Evolutionary conservation across 2,113 vertebrate species (phyloP), one percentile per base, ranked within the genome.

Genomic region (Takifugu bimaculatus): DNA sequence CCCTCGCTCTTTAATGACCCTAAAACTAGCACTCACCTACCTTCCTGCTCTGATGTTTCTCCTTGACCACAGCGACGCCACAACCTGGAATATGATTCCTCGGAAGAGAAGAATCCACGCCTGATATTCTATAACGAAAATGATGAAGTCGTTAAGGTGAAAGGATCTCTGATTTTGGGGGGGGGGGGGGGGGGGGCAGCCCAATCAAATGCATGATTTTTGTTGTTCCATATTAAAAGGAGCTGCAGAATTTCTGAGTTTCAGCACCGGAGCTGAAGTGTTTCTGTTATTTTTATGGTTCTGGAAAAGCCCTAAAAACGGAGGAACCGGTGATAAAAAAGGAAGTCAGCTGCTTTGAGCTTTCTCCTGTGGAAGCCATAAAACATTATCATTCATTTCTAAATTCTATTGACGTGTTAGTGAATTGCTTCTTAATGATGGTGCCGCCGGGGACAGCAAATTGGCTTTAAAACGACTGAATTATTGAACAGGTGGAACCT

Each of bases 71-170:
- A 26, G 26, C 15, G 50, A 48, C 92, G 91, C 77, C 91, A 92
- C 79, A 93, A 91, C 71, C 75, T 93, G 68, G 88, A 91, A 26
- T 93, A 91, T 25, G 88, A 90, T 26, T 92, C 91, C 50, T 81
- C 80, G 3, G 89, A 91, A 44, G 74, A 89, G 20, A 90, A 88
- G 72, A 88, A 91, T 1, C 92, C 92, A 4, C 88, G 78, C 50
- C 80, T 93, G 13, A 84, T 92, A 57, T 88, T 93, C 66, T 92
- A 91, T 69, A 86, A 91, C 10, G 85, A 87, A 12, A 85, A 87
- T 43, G 88, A 91, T 5, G 88, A 90, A 66, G 84, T 88, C 54
- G 87, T 92, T 25, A 89, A 92, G 91, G 92, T 92, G 78, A 87
- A 80, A 45, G 26, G 15, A 13, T 51, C 32, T 52, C 51, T 52